These are phyloP conservation scores for Amitus sp. DNA, from an alignment of 2,888 invertebrate species.

Conservation along the genomic window DNA sequence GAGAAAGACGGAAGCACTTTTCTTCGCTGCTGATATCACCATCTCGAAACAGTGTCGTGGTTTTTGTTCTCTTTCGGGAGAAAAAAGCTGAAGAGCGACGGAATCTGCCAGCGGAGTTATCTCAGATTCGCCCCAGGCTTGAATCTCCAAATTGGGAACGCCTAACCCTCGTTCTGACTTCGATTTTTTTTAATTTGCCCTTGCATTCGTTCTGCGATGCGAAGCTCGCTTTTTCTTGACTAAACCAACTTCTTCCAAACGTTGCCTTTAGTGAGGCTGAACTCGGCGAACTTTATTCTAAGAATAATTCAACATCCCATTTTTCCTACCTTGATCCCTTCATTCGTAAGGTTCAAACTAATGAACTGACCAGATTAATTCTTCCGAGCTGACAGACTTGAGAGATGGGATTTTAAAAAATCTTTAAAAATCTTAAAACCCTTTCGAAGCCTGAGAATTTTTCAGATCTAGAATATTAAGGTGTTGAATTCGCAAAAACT, in stretches of 20 bases:
- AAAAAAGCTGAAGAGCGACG: constrained; percentile 35
- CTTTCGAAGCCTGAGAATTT: no score
- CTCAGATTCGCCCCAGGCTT: constrained; percentile 71
- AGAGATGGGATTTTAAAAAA: no score
- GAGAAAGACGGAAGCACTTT: constrained; percentile 21
- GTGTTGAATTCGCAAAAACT: no score
- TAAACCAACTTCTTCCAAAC: background rate
- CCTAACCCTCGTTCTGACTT: constrained; percentile 39
- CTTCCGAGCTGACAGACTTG: no score
- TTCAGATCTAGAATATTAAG: no score
- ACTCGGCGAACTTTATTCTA: no score
- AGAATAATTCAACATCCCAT: no score
- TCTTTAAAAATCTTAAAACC: no score
- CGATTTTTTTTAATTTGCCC: constrained; percentile 35
- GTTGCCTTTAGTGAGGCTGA: background rate
- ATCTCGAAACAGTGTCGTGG: constrained; percentile 42
- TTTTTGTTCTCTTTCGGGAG: constrained; percentile 25
- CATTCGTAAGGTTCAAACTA: no score
- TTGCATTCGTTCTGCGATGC: constrained; percentile 20
- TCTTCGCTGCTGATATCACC: constrained; percentile 42
- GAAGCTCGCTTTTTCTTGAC: constrained; percentile 19
- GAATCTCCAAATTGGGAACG: constrained; percentile 69
- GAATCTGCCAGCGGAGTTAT: constrained; percentile 67
- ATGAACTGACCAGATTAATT: no score
- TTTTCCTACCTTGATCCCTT: no score